Percentiles rank a stretch among this genome's conserved stretches.
phyloP scores from a whole-genome alignment of 1,140 invertebrate species.

The Leucophenga varia region DNA sequence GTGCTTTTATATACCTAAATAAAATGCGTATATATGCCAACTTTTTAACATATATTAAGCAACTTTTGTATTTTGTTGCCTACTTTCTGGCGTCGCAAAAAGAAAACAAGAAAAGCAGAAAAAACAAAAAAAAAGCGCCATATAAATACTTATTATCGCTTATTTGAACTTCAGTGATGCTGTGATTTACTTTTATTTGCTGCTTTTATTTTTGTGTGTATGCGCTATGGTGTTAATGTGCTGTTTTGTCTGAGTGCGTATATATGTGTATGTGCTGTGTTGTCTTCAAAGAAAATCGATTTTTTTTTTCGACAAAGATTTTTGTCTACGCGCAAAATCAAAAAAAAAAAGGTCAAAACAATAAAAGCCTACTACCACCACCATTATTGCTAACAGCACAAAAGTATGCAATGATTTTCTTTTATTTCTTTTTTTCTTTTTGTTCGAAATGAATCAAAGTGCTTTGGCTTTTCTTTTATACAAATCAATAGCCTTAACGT shows the following conservation, averaged over 20 bases:
- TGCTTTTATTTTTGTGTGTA: neutral
- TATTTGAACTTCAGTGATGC: slow-evolving; percentile 50
- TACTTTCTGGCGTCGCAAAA: slow-evolving; percentile 5
- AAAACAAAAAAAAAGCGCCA: neutral
- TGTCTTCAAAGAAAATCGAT: slow-evolving; percentile 48
- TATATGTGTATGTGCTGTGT: slow-evolving; percentile 13
- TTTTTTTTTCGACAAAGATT: slow-evolving; percentile 20
- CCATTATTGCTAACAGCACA: too few relatives aligned
- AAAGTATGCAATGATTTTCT: neutral
- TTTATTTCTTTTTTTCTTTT: neutral
- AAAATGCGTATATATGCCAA: too few relatives aligned
- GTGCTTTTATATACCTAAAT: too few relatives aligned
- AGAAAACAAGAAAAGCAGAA: slow-evolving; percentile 8
- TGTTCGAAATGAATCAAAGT: neutral
- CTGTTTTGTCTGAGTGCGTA: slow-evolving; percentile 2
- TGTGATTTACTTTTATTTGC: slow-evolving; percentile 42
- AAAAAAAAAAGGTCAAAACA: slow-evolving; percentile 49
- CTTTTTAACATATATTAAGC: too few relatives aligned
- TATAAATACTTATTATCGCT: slow-evolving; percentile 54
- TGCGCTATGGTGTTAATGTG: slow-evolving; percentile 13
- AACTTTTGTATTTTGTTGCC: slow-evolving; percentile 18
- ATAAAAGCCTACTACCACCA: slow-evolving; percentile 37
- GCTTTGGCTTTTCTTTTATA: slow-evolving; percentile 51
- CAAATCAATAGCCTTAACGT: slow-evolving; percentile 52
- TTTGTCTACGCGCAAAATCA: neutral